These are phyloP conservation scores for Brachyhypopomus gauderio DNA, from an alignment of 2,113 vertebrate genomes.

Conservation along the genomic window DNA sequence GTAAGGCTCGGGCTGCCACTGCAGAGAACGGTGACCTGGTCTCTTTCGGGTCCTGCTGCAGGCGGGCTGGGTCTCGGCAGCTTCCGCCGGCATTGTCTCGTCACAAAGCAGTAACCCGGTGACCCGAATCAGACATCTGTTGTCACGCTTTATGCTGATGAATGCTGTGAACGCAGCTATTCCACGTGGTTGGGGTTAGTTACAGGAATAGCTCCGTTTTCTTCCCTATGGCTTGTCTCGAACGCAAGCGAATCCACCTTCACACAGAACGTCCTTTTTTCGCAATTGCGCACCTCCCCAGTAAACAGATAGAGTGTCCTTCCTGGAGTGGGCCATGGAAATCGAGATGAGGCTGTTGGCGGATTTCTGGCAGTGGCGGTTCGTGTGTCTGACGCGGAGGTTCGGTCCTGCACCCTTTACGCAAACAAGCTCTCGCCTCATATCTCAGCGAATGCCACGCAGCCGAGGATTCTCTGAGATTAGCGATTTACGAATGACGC, in stretches of 20 bases:
- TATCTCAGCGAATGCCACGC: not conserved
- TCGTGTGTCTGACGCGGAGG: not conserved
- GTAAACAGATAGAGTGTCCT: slow-evolving; percentile 34
- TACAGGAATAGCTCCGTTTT: slow-evolving; percentile 28
- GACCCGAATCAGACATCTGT: slow-evolving; percentile 2
- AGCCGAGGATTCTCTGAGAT: not conserved
- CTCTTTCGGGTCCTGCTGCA: slow-evolving; percentile 15
- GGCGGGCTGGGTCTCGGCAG: not conserved
- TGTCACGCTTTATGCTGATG: slow-evolving; percentile 25
- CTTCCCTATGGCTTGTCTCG: not conserved
- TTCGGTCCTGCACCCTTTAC: not conserved
- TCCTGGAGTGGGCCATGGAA: slow-evolving; percentile 34
- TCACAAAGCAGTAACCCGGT: slow-evolving; percentile 17
- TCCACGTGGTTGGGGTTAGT: slow-evolving; percentile 17
- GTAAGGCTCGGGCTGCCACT: not conserved
- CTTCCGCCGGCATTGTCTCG: not conserved
- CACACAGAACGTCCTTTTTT: slow-evolving; percentile 5
- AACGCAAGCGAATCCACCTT: not conserved
- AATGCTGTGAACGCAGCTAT: slow-evolving; percentile 21
- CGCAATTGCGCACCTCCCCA: not conserved
- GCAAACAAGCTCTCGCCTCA: not conserved
- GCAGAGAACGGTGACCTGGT: slow-evolving; percentile 8
- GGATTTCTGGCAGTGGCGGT: slow-evolving; percentile 14
- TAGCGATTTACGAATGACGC: too few species aligned
- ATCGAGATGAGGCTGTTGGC: not conserved